Conservation (phyloP, 2,888 invertebrate species). For the Hetaerina titia region DNA sequence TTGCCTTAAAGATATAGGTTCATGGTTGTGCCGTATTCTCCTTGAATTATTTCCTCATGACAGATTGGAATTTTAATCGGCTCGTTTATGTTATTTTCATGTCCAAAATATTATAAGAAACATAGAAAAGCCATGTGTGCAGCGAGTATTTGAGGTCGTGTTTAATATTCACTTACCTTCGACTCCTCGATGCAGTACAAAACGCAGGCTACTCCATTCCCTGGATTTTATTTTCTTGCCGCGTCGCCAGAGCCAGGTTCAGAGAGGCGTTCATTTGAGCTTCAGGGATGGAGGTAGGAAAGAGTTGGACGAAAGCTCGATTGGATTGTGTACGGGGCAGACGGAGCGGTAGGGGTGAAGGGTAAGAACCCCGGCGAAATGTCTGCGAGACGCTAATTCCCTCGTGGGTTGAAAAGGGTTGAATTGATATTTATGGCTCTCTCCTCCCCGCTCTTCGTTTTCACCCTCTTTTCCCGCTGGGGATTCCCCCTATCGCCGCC, state of each 20-base stretch:
- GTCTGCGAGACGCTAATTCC: constrained; percentile 52
- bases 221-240: constrained; percentile 1
- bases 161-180: background rate
- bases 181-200: background rate
- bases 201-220: background rate
- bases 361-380: background rate
- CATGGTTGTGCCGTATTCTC: no score
- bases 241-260: background rate
- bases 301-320: background rate
- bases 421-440: constrained; percentile 57
- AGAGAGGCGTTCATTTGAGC: background rate
- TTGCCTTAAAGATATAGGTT: no score
- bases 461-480: background rate
- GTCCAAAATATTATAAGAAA: no score
- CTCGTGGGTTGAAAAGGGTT: constrained; percentile 47
- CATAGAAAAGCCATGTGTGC: background rate
- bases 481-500: constrained; percentile 23
- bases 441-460: background rate
- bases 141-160: background rate
- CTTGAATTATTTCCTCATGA: no score
- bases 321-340: background rate
- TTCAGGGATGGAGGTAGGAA: background rate
- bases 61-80: no score
- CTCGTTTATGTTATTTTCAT: no score
- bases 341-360: background rate